A percentile compares a stretch with the other conserved stretches of the same genome.
These are phyloP conservation scores for Ectropis crepuscularia DNA, from an alignment of 2,888 invertebrate species.

Conservation along the genomic window DNA sequence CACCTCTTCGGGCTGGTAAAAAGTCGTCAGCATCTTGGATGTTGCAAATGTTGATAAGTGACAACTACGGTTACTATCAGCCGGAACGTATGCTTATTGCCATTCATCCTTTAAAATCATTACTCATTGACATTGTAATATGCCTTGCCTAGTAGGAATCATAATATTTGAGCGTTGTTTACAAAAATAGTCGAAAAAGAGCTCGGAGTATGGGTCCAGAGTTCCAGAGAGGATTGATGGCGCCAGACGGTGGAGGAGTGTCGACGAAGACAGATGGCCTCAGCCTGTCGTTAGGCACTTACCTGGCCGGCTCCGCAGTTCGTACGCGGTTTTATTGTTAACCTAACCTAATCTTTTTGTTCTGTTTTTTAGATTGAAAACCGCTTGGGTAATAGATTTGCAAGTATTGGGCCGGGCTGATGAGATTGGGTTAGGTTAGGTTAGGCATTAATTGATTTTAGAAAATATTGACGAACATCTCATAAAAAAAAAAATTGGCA, in stretches of 20 bases:
- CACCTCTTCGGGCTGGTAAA: too few relatives aligned
- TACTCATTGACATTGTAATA: not conserved
- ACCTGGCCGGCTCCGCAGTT: slow-evolving; percentile 8
- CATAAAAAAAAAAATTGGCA: too few relatives aligned
- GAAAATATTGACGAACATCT: too few relatives aligned
- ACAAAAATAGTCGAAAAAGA: too few relatives aligned
- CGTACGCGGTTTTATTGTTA: slow-evolving; percentile 8
- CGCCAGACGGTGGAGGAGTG: slow-evolving; percentile 16
- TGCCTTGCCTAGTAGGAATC: too few relatives aligned
- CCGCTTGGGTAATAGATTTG: not conserved
- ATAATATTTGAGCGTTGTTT: too few relatives aligned
- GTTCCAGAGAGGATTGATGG: slow-evolving; percentile 18
- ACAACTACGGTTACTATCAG: too few relatives aligned
- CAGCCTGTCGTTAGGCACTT: slow-evolving; percentile 19
- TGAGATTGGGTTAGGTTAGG: not conserved
- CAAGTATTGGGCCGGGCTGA: not conserved
- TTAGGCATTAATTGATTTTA: too few relatives aligned
- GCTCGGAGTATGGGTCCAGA: not conserved
- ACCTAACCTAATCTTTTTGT: not conserved
- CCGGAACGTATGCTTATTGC: not conserved
- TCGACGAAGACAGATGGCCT: slow-evolving; percentile 25
- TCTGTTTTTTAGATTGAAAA: slow-evolving; percentile 7
- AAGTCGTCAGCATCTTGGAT: too few relatives aligned
- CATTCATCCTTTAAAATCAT: not conserved
- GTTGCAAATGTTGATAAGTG: too few relatives aligned